phyloP scores from a whole-genome alignment of 92 coral and sea anemone genomes.

The Palythoa heliodiscus region DNA sequence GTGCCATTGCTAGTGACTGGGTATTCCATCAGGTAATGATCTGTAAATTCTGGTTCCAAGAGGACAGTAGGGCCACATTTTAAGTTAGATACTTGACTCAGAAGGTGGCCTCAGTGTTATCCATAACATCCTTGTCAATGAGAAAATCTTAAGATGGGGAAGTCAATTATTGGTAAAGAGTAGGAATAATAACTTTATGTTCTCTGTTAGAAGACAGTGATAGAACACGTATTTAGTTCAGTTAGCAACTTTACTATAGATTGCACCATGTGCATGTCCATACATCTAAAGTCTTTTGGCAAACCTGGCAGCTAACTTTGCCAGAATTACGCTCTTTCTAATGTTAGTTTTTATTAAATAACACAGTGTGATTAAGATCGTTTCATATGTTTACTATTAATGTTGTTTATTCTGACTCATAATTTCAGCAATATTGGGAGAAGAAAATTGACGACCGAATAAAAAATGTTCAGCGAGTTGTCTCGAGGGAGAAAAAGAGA shows the following conservation, averaged over 20 bases:
- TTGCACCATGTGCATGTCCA: not conserved
- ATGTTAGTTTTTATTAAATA: not conserved
- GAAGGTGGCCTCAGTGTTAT: not conserved
- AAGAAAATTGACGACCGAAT: not conserved
- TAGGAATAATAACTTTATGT: not conserved
- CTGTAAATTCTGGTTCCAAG: not conserved
- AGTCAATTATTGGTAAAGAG: not conserved
- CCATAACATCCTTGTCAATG: not conserved
- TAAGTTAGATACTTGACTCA: not conserved
- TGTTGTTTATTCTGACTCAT: not conserved
- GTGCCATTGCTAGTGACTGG: not conserved
- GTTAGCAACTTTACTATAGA: not conserved
- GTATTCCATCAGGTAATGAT: not conserved
- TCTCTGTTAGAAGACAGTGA: not conserved
- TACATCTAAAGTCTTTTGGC: not conserved
- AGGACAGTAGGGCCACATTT: not conserved
- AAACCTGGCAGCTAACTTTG: not conserved
- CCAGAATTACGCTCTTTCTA: not conserved
- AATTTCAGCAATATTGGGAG: not conserved
- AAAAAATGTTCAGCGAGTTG: not conserved
- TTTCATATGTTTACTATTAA: not conserved
- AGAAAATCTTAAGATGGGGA: not conserved
- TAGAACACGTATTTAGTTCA: not conserved
- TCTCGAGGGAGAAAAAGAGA: slow-evolving; percentile 16
- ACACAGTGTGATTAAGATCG: not conserved